These are phyloP conservation scores for Dinothrombium tinctorium DNA, from an alignment of 1,140 invertebrate genomes.

Conservation along the genomic window DNA sequence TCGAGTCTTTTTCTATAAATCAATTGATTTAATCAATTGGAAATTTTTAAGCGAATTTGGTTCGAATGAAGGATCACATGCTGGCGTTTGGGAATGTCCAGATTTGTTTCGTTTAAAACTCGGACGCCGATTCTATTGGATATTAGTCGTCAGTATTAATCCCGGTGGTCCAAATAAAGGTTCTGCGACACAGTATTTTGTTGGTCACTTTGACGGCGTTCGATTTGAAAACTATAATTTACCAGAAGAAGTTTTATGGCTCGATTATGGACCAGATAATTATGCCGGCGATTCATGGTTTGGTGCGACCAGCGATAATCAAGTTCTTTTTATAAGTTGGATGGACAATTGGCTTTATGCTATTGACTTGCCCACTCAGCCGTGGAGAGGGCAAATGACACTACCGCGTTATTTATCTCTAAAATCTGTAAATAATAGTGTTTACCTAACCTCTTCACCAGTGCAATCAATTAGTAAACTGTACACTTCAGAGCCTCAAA, in stretches of 20 bases:
- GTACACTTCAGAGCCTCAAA: not conserved
- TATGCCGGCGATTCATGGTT: conserved; percentile 3
- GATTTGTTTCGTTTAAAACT: not conserved
- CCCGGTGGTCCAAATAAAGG: not conserved
- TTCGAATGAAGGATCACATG: not conserved
- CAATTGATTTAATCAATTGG: conserved; percentile 7
- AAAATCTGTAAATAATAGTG: not conserved
- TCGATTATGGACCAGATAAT: conserved; percentile 8
- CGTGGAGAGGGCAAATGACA: conserved; percentile 8
- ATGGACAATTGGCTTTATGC: conserved; percentile 7
- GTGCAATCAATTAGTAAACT: no score
- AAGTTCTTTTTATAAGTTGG: conserved; percentile 7
- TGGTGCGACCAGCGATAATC: not conserved
- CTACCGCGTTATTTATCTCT: not conserved
- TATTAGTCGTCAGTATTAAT: not conserved
- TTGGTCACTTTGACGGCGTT: conserved; percentile 5
- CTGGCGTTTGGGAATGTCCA: conserved; percentile 8
- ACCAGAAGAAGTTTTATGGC: conserved; percentile 1
- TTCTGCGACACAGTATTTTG: conserved; percentile 7
- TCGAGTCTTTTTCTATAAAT: conserved; percentile 5
- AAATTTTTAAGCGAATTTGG: conserved; percentile 1
- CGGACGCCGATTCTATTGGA: not conserved
- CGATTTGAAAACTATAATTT: conserved; percentile 1
- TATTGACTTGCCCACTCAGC: not conserved
- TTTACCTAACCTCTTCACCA: not conserved